These are phyloP conservation scores for Acanthiza pusilla DNA, from an alignment of 2,797 vertebrate species.

Conservation along the genomic window DNA sequence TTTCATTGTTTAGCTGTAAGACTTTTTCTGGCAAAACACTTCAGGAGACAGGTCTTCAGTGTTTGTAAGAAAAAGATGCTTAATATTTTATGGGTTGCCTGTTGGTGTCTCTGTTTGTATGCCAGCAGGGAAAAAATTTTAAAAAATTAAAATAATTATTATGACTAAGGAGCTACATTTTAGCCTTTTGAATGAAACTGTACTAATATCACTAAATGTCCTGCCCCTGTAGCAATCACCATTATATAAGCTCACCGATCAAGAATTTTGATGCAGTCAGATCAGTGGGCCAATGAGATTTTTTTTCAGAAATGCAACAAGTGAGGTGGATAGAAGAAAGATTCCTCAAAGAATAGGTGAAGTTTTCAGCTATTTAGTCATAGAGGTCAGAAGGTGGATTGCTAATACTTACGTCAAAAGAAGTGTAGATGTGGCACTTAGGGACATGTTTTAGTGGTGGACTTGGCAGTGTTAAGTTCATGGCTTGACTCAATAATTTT, in stretches of 20 bases:
- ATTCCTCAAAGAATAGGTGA: background rate
- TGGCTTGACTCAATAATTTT: background rate
- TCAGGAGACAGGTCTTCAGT: background rate
- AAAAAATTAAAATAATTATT: background rate
- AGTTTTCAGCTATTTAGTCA: background rate
- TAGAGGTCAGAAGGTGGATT: background rate
- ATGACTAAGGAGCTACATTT: background rate
- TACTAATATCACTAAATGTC: background rate
- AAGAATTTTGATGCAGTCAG: background rate
- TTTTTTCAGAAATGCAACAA: constrained; percentile 1
- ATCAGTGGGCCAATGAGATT: background rate
- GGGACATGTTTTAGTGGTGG: background rate
- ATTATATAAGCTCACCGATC: background rate
- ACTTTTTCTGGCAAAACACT: background rate
- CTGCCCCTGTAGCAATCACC: background rate
- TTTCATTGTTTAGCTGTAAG: background rate
- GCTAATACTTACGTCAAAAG: background rate
- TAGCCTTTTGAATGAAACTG: background rate
- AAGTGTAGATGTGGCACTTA: background rate
- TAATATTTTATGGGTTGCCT: background rate
- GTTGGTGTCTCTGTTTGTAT: background rate
- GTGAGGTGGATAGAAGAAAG: background rate
- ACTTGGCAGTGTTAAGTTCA: background rate
- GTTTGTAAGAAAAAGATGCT: background rate
- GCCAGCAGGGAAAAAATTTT: background rate